Evolutionary conservation across 2,113 vertebrate species (phyloP).

Genomic region (Amphilophus citrinellus): DNA sequence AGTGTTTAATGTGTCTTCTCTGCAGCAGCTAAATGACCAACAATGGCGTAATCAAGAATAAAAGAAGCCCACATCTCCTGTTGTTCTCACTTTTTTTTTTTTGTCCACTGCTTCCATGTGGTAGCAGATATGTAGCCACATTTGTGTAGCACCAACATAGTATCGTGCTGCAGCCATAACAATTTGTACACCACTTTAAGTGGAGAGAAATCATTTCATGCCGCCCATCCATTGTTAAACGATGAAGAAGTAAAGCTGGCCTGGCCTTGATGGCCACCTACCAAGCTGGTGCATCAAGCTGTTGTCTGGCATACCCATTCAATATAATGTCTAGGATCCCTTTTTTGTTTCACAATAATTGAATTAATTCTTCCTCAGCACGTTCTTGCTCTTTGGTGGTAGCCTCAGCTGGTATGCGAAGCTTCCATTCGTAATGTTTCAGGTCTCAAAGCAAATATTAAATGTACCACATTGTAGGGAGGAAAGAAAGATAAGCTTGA

Average conservation of each 20-base stretch:
- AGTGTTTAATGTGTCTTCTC: not conserved
- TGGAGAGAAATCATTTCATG: not conserved
- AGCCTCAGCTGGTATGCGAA: not conserved
- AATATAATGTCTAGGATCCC: not conserved
- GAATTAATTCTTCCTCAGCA: not conserved
- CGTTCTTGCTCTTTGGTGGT: no score
- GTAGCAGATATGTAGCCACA: not conserved
- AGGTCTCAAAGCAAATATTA: slow-evolving; percentile 17
- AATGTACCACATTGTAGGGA: not conserved
- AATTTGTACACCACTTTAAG: not conserved
- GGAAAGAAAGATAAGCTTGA: slow-evolving; percentile 13
- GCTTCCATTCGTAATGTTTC: not conserved
- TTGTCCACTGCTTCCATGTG: no score
- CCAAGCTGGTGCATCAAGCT: not conserved
- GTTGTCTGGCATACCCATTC: not conserved
- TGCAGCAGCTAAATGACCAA: no score
- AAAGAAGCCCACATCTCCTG: not conserved
- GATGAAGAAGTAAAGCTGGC: not conserved
- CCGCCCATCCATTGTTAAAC: not conserved
- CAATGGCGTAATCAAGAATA: no score
- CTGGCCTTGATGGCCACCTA: not conserved
- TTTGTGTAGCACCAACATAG: not conserved
- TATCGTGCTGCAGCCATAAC: not conserved
- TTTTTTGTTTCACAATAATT: not conserved
- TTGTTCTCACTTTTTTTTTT: not conserved